Evolutionary conservation across 2,797 vertebrate species (phyloP).

Genomic region (Sparidentex hasta): DNA sequence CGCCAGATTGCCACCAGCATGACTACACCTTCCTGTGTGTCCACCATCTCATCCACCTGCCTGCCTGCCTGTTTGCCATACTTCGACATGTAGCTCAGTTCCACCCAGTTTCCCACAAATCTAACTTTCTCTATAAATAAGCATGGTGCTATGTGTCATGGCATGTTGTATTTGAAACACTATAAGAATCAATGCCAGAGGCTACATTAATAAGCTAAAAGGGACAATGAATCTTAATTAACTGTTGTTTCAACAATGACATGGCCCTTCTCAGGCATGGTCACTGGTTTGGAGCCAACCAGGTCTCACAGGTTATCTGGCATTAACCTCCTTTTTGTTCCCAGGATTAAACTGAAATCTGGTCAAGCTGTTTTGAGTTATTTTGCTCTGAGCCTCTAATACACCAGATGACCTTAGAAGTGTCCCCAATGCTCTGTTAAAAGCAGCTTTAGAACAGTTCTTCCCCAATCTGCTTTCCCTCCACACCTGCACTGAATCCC

Average conservation of each 20-base stretch:
- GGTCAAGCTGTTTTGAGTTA: conserved; percentile 7
- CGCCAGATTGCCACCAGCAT: too few relatives aligned
- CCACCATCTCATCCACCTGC: too few relatives aligned
- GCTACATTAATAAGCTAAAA: background rate
- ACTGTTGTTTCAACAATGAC: background rate
- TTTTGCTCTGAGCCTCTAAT: conserved; percentile 9
- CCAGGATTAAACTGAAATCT: background rate
- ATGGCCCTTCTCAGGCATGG: background rate
- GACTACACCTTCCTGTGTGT: too few relatives aligned
- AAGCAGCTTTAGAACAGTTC: background rate
- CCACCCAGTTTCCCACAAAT: too few relatives aligned
- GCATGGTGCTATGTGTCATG: too few relatives aligned
- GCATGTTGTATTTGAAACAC: too few relatives aligned
- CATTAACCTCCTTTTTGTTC: background rate
- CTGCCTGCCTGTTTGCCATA: too few relatives aligned
- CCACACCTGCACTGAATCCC: too few relatives aligned
- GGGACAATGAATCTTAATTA: background rate
- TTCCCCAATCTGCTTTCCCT: background rate
- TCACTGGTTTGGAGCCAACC: background rate
- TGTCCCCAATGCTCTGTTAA: conserved; percentile 5
- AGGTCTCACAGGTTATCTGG: conserved; percentile 3
- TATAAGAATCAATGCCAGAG: background rate
- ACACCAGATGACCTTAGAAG: conserved; percentile 10
- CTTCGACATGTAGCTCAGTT: too few relatives aligned
- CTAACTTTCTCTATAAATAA: too few relatives aligned